A percentile compares a stretch with the other conserved stretches of the same genome.
phyloP scores from a whole-genome alignment of 2,113 vertebrate genomes.

The Halichoerus grypus region DNA sequence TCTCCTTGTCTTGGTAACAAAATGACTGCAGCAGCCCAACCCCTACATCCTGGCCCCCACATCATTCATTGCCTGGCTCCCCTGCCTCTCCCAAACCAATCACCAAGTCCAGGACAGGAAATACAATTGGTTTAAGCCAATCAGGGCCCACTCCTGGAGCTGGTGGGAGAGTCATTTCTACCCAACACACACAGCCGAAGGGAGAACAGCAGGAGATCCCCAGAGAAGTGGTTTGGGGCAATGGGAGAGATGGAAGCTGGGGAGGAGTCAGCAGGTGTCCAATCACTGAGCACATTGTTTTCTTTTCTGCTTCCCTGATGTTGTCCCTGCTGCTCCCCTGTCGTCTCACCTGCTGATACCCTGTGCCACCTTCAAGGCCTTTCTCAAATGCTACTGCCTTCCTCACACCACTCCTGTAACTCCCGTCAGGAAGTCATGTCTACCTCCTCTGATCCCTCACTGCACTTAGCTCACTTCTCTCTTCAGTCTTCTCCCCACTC shows the following conservation, averaged over 20 bases:
- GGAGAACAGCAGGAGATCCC: background rate
- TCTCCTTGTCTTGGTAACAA: background rate
- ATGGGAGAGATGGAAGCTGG: background rate
- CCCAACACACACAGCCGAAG: background rate
- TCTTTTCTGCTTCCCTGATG: background rate
- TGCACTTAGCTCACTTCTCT: background rate
- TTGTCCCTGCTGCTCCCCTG: background rate
- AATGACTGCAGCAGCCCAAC: background rate
- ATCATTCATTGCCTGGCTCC: background rate
- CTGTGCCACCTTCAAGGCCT: background rate
- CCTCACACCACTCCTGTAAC: background rate
- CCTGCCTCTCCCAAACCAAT: background rate
- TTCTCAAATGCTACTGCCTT: background rate
- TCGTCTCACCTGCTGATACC: background rate
- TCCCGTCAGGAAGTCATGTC: background rate
- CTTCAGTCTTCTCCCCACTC: background rate
- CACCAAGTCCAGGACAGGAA: background rate
- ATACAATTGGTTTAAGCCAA: background rate
- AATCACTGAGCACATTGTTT: background rate
- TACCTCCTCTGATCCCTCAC: background rate
- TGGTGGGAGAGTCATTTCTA: background rate
- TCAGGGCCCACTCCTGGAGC: background rate
- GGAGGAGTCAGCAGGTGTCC: background rate
- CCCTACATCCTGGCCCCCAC: background rate
- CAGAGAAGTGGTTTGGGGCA: background rate